These are phyloP conservation scores for Cephus sareptanus DNA, from an alignment of 2,888 invertebrate species.

Conservation along the genomic window DNA sequence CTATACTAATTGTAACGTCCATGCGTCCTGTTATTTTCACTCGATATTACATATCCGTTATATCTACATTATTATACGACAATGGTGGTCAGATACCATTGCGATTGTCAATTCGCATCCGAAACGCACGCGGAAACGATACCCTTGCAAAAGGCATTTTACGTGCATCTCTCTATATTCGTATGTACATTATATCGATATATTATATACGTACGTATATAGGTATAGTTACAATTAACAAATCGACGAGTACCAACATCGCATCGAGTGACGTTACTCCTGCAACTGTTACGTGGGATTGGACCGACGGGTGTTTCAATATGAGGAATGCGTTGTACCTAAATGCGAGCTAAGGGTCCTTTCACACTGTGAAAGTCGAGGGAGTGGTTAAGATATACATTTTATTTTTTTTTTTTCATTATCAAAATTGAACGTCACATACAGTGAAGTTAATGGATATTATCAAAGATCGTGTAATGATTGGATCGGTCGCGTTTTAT, in stretches of 20 bases:
- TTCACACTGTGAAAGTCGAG: not conserved
- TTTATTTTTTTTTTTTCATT: no score
- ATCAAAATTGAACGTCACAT: no score
- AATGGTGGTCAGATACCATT: not conserved
- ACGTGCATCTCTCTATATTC: slow-evolving; percentile 10
- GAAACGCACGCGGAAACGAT: slow-evolving; percentile 17
- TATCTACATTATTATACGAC: not conserved
- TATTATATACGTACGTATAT: slow-evolving; percentile 25
- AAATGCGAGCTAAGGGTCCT: not conserved
- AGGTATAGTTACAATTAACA: slow-evolving; percentile 37
- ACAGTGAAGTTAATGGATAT: not conserved
- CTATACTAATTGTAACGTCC: not conserved
- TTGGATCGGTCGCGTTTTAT: not conserved
- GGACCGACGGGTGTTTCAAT: not conserved
- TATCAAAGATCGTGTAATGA: not conserved
- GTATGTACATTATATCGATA: not conserved
- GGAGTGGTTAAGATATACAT: no score
- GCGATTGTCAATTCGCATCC: not conserved
- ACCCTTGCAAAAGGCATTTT: slow-evolving; percentile 46
- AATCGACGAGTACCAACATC: slow-evolving; percentile 11
- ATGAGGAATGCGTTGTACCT: not conserved
- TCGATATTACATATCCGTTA: not conserved
- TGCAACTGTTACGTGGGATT: not conserved
- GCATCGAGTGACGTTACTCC: slow-evolving; percentile 34
- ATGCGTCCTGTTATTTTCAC: not conserved